Base-by-base conservation (phyloP, 2,797 vertebrate species). In the Vireo griseus region DNA sequence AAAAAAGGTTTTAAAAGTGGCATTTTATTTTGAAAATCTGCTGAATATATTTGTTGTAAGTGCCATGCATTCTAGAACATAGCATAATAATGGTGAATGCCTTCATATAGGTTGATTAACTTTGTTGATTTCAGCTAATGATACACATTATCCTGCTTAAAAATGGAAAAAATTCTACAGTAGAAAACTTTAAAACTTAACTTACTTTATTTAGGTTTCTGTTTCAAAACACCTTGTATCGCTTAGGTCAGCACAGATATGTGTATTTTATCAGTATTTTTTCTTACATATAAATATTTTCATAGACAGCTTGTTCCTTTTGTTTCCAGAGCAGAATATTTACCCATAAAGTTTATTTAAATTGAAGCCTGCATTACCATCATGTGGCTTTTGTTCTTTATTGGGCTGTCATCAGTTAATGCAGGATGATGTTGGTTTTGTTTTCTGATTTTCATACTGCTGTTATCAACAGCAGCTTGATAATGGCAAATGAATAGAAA, bases 401-500 rank as follows among this genome's bases (percentile, higher is more conserved):
- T 82, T 91, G 58, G 45, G 17, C 67, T 85, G 51, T 87, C 26
- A 66, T 84, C 71, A 42, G 8, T 67, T 82, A 73, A 66, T 31
- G 18, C 33, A 69, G 25, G 47, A 45, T 3, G 6, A 11, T 87
- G 45, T 9, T 88, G 11, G n/a, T 69, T 65, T 75, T 59, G 26
- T 84, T 81, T 69, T 58, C 47, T 65, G 4, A 61, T 89, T 44
- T 92, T 77, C 16, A 17, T 83, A 6, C 52, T 80, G 37, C 50
- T 73, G 13, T 88, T 96, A 45, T 50, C 71, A 91, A 13, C 62
- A 87, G 59, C 57, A 78, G 54, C 29, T 88, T 94, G 52, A 31
- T 86, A 87, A 63, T 81, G 75, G 48, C 66, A 85, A 84, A 6
- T 52, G 29, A 85, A 19, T 54, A 39, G n/a, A 31, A 92, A 85